Evolutionary conservation across 2,113 vertebrate species (phyloP), one percentile per base, ranked within the genome.

Genomic region (Diadophis punctatus): DNA sequence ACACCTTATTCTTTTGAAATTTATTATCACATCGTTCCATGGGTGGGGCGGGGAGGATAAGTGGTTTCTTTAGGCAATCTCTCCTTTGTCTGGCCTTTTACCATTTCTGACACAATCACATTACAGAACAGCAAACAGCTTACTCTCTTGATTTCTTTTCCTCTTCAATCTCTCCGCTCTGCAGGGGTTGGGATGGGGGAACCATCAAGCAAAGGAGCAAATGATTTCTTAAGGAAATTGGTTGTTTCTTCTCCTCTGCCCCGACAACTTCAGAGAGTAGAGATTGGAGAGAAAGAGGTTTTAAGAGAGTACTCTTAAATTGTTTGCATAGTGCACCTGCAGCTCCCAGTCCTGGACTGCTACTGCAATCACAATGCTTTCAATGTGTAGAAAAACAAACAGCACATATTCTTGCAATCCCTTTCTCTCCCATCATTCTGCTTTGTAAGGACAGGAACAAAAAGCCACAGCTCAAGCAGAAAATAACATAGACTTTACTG

Each of bases 41-140:
- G 0, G 10, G 60, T 4, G 12, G 14, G n/a, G n/a, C 2, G n/a
- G n/a, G 2, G n/a, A 0, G 12, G 5, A 34, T 16, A 74, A 80
- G n/a, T 18, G 14, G n/a, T 39, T 80, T 39, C 6, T 80, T 34
- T 39, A 80, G 34, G 34, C 16, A 80, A 9, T 39, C 68, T 74
- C 30, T 74, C 14, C 14, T 80, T 20, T 39, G 30, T 16, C 30
- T 68, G n/a, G 34, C 18, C n/a, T n/a, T 80, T 80, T 39, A 80
- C 16, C n/a, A 74, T 20, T 80, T 18, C 68, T 80, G n/a, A 39
- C 1, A 39, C 18, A 39, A 80, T 80, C 68, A 39, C 2, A 80
- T 22, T 39, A 20, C 18, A 80, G 34, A 80, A 80, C 16, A 39
- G 34, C 34, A 80, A 80, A 80, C 8, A 80, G 34, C 68, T 80